These are phyloP conservation scores for rabbit (Oryctolagus cuniculus) DNA, from an alignment of 2,113 vertebrate genomes.

Conservation along the genomic window DNA sequence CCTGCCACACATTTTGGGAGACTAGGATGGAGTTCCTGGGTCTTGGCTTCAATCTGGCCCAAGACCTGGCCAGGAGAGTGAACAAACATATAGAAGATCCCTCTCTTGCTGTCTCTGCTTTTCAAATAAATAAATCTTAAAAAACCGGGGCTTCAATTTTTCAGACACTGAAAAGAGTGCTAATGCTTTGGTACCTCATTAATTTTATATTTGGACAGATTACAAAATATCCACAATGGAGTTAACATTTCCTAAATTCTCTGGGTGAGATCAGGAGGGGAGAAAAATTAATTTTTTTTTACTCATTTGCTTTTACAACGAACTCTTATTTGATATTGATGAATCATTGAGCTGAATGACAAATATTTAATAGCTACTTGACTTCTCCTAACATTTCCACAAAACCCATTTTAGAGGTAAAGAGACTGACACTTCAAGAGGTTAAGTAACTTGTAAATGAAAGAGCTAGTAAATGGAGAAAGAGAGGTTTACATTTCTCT, in stretches of 20 bases:
- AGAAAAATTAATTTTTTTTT: not conserved
- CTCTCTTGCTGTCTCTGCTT: too few species aligned
- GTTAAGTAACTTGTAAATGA: not conserved
- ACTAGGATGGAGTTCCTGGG: too few species aligned
- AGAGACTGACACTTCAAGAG: not conserved
- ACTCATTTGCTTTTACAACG: not conserved
- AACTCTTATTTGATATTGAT: not conserved
- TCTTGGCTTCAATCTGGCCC: too few species aligned
- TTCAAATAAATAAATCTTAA: too few species aligned
- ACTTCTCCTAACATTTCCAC: not conserved
- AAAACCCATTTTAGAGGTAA: constrained; percentile 9
- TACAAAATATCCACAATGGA: not conserved
- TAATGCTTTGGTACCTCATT: not conserved
- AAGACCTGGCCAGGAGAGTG: too few species aligned
- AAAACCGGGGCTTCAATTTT: not conserved
- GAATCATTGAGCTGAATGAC: not conserved
- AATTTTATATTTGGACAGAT: not conserved
- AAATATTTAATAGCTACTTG: not conserved
- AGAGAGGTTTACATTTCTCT: not conserved
- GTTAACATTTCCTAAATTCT: not conserved
- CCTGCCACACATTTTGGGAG: too few species aligned
- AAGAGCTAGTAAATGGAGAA: not conserved
- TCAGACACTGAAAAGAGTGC: not conserved
- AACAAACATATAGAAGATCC: too few species aligned
- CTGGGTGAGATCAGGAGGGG: not conserved